phyloP scores from a whole-genome alignment of 2,113 vertebrate species.

The Sturnus vulgaris region DNA sequence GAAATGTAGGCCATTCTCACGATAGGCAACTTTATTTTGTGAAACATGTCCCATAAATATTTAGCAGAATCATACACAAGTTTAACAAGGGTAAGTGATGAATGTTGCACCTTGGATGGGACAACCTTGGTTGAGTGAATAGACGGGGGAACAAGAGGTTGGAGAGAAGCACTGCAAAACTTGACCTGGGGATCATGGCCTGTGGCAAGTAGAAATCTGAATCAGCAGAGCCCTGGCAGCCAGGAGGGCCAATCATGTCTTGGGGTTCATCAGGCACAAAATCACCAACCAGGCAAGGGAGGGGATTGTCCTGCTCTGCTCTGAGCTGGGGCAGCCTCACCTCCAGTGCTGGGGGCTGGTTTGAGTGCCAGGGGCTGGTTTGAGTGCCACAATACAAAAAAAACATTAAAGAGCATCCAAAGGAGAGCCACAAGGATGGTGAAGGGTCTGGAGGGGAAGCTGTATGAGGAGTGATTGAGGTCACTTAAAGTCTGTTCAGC shows the following conservation, averaged over 20 bases:
- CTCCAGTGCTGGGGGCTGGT: fast-evolving
- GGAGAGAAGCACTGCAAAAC: background rate
- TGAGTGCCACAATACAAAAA: background rate
- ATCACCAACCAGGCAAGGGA: fast-evolving
- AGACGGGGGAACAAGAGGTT: background rate
- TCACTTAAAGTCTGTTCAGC: background rate
- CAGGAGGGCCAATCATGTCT: fast-evolving
- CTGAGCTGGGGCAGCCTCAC: fast-evolving
- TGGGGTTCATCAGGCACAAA: background rate
- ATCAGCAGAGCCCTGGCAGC: background rate
- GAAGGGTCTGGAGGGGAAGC: background rate
- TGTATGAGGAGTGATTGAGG: background rate
- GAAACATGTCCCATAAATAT: background rate
- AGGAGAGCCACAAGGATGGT: background rate
- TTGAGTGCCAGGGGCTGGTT: background rate
- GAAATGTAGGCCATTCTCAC: background rate
- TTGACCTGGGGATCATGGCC: background rate
- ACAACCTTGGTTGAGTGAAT: background rate
- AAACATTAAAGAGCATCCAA: background rate
- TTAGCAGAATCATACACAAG: background rate
- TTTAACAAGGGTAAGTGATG: background rate
- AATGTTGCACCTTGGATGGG: background rate
- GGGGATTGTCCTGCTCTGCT: background rate
- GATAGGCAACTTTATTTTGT: background rate
- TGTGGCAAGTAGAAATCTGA: too few relatives aligned